These are phyloP conservation scores for Phalacrocorax aristotelis DNA, from an alignment of 2,113 vertebrate species.

Conservation along the genomic window DNA sequence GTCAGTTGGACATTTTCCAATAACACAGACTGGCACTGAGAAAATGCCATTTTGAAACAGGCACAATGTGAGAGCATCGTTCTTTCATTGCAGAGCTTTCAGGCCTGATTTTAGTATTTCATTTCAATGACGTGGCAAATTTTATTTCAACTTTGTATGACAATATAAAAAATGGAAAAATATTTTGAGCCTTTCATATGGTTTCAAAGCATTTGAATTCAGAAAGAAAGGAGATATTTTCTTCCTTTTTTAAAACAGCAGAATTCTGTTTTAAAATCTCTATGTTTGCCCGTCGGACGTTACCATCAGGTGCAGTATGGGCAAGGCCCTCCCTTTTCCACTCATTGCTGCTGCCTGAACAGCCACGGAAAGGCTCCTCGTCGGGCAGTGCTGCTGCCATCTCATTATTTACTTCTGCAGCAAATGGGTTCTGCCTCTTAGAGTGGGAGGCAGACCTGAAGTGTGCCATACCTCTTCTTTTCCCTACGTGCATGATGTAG, in stretches of 20 bases:
- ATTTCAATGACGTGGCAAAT: neutral
- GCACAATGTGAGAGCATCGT: neutral
- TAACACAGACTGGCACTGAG: neutral
- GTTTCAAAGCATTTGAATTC: neutral
- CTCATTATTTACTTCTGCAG: neutral
- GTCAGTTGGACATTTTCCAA: neutral
- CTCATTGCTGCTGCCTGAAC: neutral
- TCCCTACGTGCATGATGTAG: neutral
- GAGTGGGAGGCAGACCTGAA: neutral
- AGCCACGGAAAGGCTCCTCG: neutral
- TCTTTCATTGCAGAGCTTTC: neutral
- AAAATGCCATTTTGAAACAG: neutral
- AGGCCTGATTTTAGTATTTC: neutral
- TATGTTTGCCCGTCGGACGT: accelerated
- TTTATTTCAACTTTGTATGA: neutral
- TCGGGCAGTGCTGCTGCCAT: neutral
- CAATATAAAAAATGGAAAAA: neutral
- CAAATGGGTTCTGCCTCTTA: neutral
- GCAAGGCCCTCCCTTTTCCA: neutral
- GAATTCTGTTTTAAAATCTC: neutral
- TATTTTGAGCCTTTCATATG: neutral
- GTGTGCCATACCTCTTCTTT: neutral
- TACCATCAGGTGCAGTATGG: neutral
- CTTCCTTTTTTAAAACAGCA: neutral
- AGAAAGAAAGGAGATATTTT: neutral